phyloP scores from a whole-genome alignment of 2,113 vertebrate genomes.

The Neomonachus schauinslandi region DNA sequence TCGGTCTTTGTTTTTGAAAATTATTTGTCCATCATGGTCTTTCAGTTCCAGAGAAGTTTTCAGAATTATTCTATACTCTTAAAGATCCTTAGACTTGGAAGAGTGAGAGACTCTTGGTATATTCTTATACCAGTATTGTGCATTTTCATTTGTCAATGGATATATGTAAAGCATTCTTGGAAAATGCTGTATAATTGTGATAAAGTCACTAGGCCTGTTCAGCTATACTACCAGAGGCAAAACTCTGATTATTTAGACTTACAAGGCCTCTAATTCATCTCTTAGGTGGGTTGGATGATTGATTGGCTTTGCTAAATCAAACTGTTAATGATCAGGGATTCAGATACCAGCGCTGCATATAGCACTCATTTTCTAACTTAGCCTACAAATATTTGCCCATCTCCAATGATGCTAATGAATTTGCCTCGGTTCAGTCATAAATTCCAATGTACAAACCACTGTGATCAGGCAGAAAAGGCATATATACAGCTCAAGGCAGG shows the following conservation, averaged over 20 bases:
- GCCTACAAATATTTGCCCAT: background rate
- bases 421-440: background rate
- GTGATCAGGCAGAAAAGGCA: conserved; percentile 26
- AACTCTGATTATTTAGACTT: conserved; percentile 11
- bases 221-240: background rate
- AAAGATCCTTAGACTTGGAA: conserved; percentile 9
- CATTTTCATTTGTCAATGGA: background rate
- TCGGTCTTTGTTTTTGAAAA: conserved; percentile 36
- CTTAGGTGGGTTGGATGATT: background rate
- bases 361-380: conserved; percentile 25
- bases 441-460: background rate
- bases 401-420: conserved; percentile 26
- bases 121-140: conserved; percentile 7
- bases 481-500: background rate
- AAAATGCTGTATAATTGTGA: background rate
- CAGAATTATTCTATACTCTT: background rate
- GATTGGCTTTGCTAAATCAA: conserved; percentile 55
- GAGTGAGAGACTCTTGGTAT: background rate
- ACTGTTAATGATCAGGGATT: background rate
- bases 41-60: background rate
- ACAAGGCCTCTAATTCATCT: background rate
- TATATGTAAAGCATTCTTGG: background rate
- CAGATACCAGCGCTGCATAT: background rate
- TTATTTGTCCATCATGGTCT: background rate
- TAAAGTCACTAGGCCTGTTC: background rate